Evolutionary conservation across 2,888 invertebrate genomes (phyloP), one percentile per base, ranked within the genome.

Genomic region (Eristalinus sepulchralis): DNA sequence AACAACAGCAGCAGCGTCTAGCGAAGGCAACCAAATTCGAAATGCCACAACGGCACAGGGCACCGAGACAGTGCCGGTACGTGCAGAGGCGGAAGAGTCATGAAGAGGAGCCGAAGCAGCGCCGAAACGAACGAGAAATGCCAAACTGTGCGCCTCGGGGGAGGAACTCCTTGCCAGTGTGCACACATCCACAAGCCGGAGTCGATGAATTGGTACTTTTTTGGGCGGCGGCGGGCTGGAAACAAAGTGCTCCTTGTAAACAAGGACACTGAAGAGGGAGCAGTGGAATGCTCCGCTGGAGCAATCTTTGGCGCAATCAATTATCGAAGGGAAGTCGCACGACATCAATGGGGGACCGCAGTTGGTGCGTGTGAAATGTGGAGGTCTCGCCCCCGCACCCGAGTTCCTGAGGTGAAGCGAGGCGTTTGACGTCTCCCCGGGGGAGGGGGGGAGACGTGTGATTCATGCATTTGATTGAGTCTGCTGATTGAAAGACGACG

Each of bases 311-410:
- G 68, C 60, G 64, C 63, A 77, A 85, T 85, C 77, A 82, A 73
- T 82, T 85, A 73, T 82, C 55, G 20, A 59, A 55, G 63, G 24
- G 66, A 59, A 17, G n/a, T 39, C 39, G 39, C 39, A 39, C 39
- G 39, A n/a, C 39, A 17, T n/a, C 5, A 17, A 2, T 13, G 34
- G 34, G n/a, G 34, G 34, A 34, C 34, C 34, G n/a, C 39, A 47
- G 47, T 66, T 34, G 62, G 67, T 82, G 82, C 82, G 85, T 82
- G 72, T 78, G 82, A 85, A 82, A 73, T 78, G 70, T 85, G 67
- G 67, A 36, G 63, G 62, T 78, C 36, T 34, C 24, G 11, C 59
- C 55, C n/a, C 11, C 39, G 24, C 24, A 11, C 47, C 36, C 13
- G 11, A 31, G 60, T 9, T 5, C 34, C 22, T 20, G 20, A 2